A percentile compares a stretch with the other conserved stretches of the same genome.
Conservation (phyloP, 2,888 invertebrate genomes). For the Norana najaformis region DNA sequence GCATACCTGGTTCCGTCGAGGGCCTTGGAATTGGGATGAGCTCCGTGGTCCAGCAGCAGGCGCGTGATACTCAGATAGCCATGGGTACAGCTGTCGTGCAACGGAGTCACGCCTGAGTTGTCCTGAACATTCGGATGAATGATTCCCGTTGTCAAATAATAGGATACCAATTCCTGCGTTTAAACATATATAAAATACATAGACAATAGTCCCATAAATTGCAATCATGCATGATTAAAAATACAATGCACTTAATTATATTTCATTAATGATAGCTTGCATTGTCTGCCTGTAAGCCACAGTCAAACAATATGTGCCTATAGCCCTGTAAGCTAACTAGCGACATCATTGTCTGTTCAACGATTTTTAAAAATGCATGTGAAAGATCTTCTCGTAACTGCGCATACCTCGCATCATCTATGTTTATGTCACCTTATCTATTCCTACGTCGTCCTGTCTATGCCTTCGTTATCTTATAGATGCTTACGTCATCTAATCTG, state of each 20-base stretch:
- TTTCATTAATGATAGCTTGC: not conserved
- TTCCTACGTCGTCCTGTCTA: too few relatives aligned
- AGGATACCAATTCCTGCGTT: conserved; percentile 81
- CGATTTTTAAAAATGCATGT: too few relatives aligned
- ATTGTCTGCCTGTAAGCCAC: not conserved
- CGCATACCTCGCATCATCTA: too few relatives aligned
- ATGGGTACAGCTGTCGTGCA: conserved; percentile 87
- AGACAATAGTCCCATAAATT: too few relatives aligned
- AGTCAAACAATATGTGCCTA: not conserved
- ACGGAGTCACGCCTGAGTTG: conserved; percentile 80
- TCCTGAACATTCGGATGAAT: conserved; percentile 86
- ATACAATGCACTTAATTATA: too few relatives aligned
- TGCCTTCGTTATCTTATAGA: too few relatives aligned
- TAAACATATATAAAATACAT: not conserved
- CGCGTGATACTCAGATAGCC: conserved; percentile 86
- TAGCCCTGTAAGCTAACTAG: too few relatives aligned
- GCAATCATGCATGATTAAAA: too few relatives aligned
- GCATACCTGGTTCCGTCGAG: conserved; percentile 75
- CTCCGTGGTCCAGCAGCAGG: conserved; percentile 82
- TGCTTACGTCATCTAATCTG: too few relatives aligned
- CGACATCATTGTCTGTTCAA: too few relatives aligned
- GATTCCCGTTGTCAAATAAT: conserved; percentile 84
- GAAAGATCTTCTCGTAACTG: too few relatives aligned
- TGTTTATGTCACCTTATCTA: too few relatives aligned
- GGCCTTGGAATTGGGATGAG: conserved; percentile 87